Base-by-base conservation (phyloP, 2,888 invertebrate species). In the Pseudococcus jackbeardsleyi region DNA sequence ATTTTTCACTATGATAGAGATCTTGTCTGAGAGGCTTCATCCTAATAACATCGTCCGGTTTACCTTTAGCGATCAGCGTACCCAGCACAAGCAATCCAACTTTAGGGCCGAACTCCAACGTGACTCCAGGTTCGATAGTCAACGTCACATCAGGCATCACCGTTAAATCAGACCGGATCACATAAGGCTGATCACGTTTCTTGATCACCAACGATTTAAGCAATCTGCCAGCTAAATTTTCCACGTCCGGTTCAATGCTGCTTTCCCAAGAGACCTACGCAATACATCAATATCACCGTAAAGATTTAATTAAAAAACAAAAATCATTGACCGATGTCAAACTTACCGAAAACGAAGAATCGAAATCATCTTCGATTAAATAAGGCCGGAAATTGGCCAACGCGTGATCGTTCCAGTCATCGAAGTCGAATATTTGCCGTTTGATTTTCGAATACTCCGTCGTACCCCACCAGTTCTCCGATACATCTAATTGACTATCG, bases 341-440 rank as follows among this genome's bases (percentile, higher is more conserved):
- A 89, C 90, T 89, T 89, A 91, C 93, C 0, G 96, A 96, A 46
- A 96, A 93, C 90, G 96, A 96, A 0, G 96, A 93, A 89, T 96
- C 95, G 90, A 96, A 94, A 85, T 94, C 93, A 90, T 96, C 95
- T 91, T 95, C 95, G 0, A 95, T 93, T 89, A 98, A 93, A 91
- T 95, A 99, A 0, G 99, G 99, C 88, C 95, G 94, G 91, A 96
- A 99, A 17, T 95, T 94, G 0, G 98, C 99, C 86, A 98, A 94
- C 0, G 98, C 98, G 91, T 97, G 98, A 92, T 98, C 97, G 91
- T 99, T 99, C 99, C 99, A 99, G 91, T 99, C 99, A 91, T 99
- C 98, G 92, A 99, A 99, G 92, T 99, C 99, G 91, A 99, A 99
- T 90, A 99, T 98, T 91, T 95, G 94, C 86, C 94, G 93, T 90